These are phyloP conservation scores for Ictalurus furcatus DNA, from an alignment of 2,113 vertebrate genomes.

Conservation along the genomic window DNA sequence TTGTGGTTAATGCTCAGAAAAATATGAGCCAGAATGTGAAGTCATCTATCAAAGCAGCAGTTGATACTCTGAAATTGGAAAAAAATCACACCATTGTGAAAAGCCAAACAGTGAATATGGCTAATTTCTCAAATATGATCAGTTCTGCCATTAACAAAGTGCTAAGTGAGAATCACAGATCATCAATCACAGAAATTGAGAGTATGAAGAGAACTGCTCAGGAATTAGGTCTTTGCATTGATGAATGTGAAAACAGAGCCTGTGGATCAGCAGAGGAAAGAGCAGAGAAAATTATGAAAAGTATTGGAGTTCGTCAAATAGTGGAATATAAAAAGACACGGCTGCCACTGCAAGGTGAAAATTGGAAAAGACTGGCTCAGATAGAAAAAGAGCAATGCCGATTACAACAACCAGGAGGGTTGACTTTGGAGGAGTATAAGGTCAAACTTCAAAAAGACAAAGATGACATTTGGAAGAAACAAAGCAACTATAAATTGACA, in stretches of 20 bases:
- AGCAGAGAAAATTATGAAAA: conserved; percentile 37
- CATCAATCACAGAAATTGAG: not conserved
- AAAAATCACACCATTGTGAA: conserved; percentile 12
- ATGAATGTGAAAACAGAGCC: conserved; percentile 45
- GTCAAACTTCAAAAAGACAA: conserved; percentile 37
- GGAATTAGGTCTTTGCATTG: conserved; percentile 54
- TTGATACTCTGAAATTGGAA: conserved; percentile 39
- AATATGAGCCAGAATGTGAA: not conserved
- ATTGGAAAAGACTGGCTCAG: conserved; percentile 57
- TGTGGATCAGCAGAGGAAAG: conserved; percentile 25
- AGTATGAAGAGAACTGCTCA: conserved; percentile 34
- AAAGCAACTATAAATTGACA: not conserved
- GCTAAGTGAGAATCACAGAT: accelerated
- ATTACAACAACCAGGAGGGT: not conserved
- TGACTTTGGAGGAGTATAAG: conserved; percentile 33
- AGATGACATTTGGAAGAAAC: not conserved
- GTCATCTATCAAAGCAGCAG: conserved; percentile 21
- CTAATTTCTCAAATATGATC: conserved; percentile 48
- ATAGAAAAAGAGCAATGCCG: conserved; percentile 61
- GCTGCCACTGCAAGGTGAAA: conserved; percentile 58
- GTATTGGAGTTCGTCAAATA: conserved; percentile 23
- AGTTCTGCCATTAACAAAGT: conserved; percentile 23
- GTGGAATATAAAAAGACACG: conserved; percentile 50
- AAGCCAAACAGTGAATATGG: conserved; percentile 25
- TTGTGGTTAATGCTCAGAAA: conserved; percentile 47